Evolutionary conservation across 2,888 invertebrate genomes (phyloP).

Genomic region (Athetis lepigone): DNA sequence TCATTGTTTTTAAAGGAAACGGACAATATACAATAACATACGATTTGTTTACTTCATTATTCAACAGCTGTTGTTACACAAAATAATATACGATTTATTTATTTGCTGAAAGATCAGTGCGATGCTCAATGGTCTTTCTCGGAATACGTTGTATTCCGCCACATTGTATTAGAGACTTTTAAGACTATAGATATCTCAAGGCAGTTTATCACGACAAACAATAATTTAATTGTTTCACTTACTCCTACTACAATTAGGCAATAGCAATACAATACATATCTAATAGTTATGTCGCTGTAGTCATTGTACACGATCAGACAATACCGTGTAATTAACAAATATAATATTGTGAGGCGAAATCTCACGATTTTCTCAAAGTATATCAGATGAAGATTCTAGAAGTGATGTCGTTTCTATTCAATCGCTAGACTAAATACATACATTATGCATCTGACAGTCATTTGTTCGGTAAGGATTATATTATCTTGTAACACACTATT

Average conservation of each 20-base stretch:
- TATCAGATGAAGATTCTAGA: constrained; percentile 2
- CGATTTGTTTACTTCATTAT: no score
- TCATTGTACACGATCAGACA: constrained; percentile 8
- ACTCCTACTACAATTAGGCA: not conserved
- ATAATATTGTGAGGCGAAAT: no score
- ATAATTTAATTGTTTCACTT: not conserved
- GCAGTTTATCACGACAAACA: not conserved
- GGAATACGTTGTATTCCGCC: no score
- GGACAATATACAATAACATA: no score
- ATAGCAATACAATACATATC: constrained; percentile 8
- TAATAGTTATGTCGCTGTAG: constrained; percentile 11
- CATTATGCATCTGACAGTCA: constrained; percentile 23
- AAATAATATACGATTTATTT: no score
- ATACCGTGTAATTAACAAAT: constrained; percentile 13
- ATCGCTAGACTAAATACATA: constrained; percentile 28
- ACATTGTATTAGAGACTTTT: no score
- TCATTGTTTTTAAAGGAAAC: no score
- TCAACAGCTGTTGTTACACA: no score
- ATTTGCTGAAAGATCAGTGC: no score
- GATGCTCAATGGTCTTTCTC: no score
- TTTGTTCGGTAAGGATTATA: constrained; percentile 26
- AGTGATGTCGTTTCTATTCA: constrained; percentile 29
- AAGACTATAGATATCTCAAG: not conserved
- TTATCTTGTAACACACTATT: constrained; percentile 1
- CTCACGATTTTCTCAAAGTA: constrained; percentile 8